phyloP scores from a whole-genome alignment of 2,888 invertebrate genomes.

The Drosophila trichaetosa region DNA sequence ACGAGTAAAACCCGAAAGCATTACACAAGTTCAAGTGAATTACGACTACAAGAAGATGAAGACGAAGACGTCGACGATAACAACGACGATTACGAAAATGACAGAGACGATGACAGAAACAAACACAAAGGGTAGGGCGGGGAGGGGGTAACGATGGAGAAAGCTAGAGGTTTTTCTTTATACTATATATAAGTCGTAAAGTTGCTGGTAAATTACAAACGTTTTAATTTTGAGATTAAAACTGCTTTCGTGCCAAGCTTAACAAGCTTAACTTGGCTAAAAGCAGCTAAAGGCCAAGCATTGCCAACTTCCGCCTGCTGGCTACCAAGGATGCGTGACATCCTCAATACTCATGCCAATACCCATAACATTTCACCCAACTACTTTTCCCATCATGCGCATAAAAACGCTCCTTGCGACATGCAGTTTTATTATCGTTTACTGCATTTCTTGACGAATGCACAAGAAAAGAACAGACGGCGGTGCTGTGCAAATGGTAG shows the following conservation, averaged over 20 bases:
- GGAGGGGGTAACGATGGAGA: slow-evolving; percentile 12
- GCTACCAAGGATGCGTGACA: slow-evolving; percentile 40
- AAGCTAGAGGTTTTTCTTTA: slow-evolving; percentile 44
- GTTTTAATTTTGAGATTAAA: slow-evolving; percentile 82
- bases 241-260: slow-evolving; percentile 78
- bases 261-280: slow-evolving; percentile 75
- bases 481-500: neutral
- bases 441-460: slow-evolving; percentile 76
- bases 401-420: slow-evolving; percentile 74
- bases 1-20: slow-evolving; percentile 55
- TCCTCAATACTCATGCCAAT: slow-evolving; percentile 8
- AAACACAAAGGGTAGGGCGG: neutral
- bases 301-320: slow-evolving; percentile 62
- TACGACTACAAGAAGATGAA: slow-evolving; percentile 66
- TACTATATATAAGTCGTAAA: slow-evolving; percentile 70
- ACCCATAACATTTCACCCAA: neutral
- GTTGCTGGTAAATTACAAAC: slow-evolving; percentile 77
- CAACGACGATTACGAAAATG: slow-evolving; percentile 63
- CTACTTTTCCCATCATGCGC: slow-evolving; percentile 19
- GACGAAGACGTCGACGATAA: slow-evolving; percentile 39
- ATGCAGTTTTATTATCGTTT: slow-evolving; percentile 81
- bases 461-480: slow-evolving; percentile 26
- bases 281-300: slow-evolving; percentile 57
- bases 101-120: slow-evolving; percentile 39
- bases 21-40: slow-evolving; percentile 75